These are phyloP conservation scores for Psilopogon haemacephalus DNA, from an alignment of 2,113 vertebrate genomes.

Conservation along the genomic window DNA sequence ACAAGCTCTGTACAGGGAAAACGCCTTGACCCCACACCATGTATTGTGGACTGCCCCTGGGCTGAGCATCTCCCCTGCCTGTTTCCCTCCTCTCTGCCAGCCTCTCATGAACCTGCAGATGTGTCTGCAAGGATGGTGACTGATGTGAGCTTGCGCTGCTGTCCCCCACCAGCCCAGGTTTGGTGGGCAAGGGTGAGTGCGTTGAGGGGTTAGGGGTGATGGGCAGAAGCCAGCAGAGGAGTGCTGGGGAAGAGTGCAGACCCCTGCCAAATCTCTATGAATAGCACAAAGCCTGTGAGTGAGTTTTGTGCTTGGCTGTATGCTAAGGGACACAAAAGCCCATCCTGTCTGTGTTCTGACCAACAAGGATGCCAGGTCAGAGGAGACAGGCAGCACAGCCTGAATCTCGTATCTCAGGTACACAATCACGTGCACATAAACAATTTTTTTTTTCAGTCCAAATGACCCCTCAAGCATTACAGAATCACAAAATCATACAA, in stretches of 20 bases:
- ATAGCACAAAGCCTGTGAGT: not conserved
- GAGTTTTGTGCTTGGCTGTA: not conserved
- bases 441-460: not conserved
- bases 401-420: not conserved
- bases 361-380: not conserved
- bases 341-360: not conserved
- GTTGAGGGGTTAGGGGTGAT: not conserved
- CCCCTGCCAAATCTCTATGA: not conserved
- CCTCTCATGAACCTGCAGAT: not conserved
- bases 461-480: not conserved
- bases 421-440: rapidly evolving
- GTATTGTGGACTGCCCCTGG: not conserved
- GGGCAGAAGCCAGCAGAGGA: not conserved
- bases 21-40: rapidly evolving
- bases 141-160: not conserved
- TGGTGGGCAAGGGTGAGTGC: not conserved
- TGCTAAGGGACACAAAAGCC: not conserved
- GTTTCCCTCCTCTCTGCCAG: not conserved
- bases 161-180: not conserved
- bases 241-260: not conserved
- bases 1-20: not conserved
- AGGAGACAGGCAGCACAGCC: not conserved
- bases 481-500: not conserved
- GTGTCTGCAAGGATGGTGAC: not conserved
- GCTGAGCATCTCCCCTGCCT: not conserved